Evolutionary conservation across 2,113 vertebrate species (phyloP).

Genomic region (Petrocephalus zakoni): DNA sequence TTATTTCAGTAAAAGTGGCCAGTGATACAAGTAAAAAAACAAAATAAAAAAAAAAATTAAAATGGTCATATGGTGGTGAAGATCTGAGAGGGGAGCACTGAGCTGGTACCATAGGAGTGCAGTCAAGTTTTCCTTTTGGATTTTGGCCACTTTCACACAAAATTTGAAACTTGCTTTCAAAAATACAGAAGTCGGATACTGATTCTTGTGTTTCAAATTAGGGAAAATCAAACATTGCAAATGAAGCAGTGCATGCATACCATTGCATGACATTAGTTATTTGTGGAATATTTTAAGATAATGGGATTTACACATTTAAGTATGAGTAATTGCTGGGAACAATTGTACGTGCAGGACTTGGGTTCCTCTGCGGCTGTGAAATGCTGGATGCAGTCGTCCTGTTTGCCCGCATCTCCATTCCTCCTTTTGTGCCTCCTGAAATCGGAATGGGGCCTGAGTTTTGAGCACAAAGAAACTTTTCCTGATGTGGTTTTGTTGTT

Average conservation of each 20-base stretch:
- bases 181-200: not conserved
- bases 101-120: not conserved
- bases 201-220: not conserved
- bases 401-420: not conserved
- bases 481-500: conserved; percentile 8
- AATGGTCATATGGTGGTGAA: not conserved
- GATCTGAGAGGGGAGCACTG: not conserved
- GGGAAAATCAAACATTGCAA: not conserved
- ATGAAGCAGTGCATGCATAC: not conserved
- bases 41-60: too few species aligned
- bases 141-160: not conserved
- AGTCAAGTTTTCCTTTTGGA: not conserved
- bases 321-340: not conserved
- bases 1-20: not conserved
- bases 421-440: not conserved
- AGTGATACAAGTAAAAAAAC: not conserved
- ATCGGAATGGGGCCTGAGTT: not conserved
- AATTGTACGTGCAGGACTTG: too few species aligned
- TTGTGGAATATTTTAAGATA: not conserved
- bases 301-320: not conserved
- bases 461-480: conserved; percentile 8
- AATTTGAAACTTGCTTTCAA: not conserved
- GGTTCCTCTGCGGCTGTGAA: not conserved
- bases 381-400: not conserved
- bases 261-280: not conserved